Conservation (phyloP, 2,797 vertebrate genomes). For the Gephyroberyx darwinii region DNA sequence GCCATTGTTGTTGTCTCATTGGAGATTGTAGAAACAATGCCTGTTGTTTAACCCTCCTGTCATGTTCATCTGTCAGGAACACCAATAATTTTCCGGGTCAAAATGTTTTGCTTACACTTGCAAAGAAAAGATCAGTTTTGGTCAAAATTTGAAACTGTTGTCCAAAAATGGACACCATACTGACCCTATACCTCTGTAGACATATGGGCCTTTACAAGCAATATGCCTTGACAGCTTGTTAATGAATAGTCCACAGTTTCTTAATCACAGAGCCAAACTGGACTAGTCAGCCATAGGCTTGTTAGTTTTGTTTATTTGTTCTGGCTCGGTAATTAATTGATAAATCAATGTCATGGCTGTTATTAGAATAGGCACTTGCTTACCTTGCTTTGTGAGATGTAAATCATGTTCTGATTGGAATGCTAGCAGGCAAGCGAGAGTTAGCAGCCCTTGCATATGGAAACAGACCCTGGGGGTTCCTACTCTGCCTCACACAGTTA, state of each 20-base stretch:
- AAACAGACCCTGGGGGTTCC: not conserved
- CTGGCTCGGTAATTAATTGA: constrained; percentile 66
- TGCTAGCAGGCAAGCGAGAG: constrained; percentile 22
- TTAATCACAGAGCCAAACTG: constrained; percentile 46
- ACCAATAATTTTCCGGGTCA: too few species aligned
- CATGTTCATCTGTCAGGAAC: too few species aligned
- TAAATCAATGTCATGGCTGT: constrained; percentile 66
- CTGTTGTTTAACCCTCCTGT: too few species aligned
- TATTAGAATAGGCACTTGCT: constrained; percentile 69
- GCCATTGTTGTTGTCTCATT: not conserved
- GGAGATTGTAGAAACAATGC: too few species aligned
- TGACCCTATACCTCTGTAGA: constrained; percentile 6
- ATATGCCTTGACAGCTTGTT: constrained; percentile 46
- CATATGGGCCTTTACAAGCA: not conserved
- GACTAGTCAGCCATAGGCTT: constrained; percentile 45
- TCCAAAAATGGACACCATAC: not conserved
- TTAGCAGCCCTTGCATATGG: constrained; percentile 22
- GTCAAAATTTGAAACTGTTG: too few species aligned
- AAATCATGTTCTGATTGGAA: constrained; percentile 61
- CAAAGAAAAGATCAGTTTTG: too few species aligned
- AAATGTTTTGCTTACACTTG: too few species aligned
- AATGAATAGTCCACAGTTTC: constrained; percentile 54
- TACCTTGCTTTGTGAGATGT: constrained; percentile 59
- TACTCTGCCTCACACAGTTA: constrained; percentile 12
- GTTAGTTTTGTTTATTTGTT: constrained; percentile 63